Percentiles rank a stretch among this genome's conserved stretches.
phyloP scores from a whole-genome alignment of 2,797 vertebrate species.

The Gambelia wislizenii region DNA sequence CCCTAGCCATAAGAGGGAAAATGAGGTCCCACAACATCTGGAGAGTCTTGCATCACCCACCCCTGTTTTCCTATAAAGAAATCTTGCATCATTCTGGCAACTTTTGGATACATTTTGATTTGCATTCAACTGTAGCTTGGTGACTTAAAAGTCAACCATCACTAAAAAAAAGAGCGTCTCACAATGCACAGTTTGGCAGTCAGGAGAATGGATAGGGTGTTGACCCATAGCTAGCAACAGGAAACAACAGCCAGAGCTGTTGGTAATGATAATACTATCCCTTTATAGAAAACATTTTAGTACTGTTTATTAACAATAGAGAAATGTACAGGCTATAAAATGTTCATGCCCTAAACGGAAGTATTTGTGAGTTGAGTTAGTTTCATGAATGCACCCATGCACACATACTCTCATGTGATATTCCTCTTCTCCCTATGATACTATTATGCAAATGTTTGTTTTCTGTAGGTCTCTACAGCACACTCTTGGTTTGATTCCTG shows the following conservation, averaged over 20 bases:
- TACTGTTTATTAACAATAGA: not conserved
- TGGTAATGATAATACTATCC: not conserved
- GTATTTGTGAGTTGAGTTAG: conserved; percentile 1
- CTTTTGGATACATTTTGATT: not conserved
- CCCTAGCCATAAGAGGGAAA: not conserved
- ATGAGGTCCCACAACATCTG: too few relatives aligned
- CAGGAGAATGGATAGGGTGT: not conserved
- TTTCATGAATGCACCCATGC: not conserved
- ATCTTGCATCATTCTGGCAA: not conserved
- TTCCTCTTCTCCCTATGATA: conserved; percentile 51
- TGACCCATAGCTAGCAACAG: not conserved
- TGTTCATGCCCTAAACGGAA: not conserved
- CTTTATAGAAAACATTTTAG: not conserved
- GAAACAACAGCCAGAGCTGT: not conserved
- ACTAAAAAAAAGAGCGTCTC: not conserved
- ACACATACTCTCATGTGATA: not conserved
- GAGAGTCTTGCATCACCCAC: too few relatives aligned
- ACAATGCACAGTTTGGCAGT: not conserved
- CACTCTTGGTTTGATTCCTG: conserved; percentile 58
- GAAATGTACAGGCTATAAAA: not conserved
- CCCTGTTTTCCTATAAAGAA: not conserved
- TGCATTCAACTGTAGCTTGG: not conserved
- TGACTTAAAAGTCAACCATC: not conserved
- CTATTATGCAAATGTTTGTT: conserved; percentile 65
- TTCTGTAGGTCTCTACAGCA: conserved; percentile 63